Base-by-base conservation (phyloP, 2,888 invertebrate species). In the Coremacera marginata region DNA sequence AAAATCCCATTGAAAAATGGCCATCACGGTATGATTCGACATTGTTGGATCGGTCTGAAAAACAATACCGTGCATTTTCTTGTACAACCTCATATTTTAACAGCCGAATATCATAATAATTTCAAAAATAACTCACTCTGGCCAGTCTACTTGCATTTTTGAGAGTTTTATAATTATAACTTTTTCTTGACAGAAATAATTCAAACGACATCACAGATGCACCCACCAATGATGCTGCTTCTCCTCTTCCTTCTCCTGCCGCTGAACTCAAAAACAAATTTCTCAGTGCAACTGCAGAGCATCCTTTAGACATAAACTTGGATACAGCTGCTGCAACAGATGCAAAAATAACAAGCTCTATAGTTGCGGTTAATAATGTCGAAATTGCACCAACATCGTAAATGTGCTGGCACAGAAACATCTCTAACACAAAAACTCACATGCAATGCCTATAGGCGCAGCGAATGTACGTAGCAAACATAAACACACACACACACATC, bases 381-480 rank as follows among this genome's bases (percentile, higher is more conserved):
- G 86, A 84, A 76, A 81, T 82, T 79, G 77, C 84, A 77, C 80
- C 84, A 79, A 84, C 85, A 76, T 80, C 82, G 80, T 81, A 83
- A 83, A 80, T 80, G 78, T 82, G 81, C 79, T 72, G 77, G 76
- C 31, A 78, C 78, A 80, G 72, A 72, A 14, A 81, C 57, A 65
- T 44, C 44, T 63, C 65, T 16, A 25, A 78, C 55, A 71, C 70
- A 74, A 72, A 79, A 62, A 78, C 75, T 52, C 62, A 65, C 68
- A 78, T 63, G 31, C 63, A 63, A 57, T 34, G 65, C 55, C 19
- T 27, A 44, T 60, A 70, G 70, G 60, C 14, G 44, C 37, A 55
- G 52, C 52, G 52, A 14, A 37, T 8, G 37, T 37, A 37, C 19
- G 52, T 14, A 63, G 31, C 63, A 67, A 27, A 34, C 37, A 67